Conservation (phyloP, 2,888 invertebrate species). For the Tenodera sinensis region DNA sequence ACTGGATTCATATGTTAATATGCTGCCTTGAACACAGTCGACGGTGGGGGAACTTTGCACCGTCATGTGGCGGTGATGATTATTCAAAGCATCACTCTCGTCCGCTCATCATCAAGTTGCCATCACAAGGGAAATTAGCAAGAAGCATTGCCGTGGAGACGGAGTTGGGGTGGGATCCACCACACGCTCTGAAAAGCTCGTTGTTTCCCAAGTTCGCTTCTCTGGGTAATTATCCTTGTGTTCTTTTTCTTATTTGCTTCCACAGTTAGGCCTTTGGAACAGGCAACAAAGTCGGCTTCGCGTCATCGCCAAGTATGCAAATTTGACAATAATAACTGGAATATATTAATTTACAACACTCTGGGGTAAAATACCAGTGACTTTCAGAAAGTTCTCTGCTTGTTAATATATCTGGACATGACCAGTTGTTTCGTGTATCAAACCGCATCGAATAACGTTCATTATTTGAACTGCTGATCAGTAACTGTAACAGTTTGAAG, state of each 20-base stretch:
- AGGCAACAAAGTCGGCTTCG: background rate
- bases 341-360: background rate
- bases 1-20: conserved; percentile 32
- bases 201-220: background rate
- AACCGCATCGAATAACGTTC: too few relatives aligned
- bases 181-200: background rate
- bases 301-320: background rate
- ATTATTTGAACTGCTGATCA: too few relatives aligned
- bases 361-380: background rate
- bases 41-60: background rate
- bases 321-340: background rate
- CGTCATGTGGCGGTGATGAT: conserved; percentile 13
- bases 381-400: too few relatives aligned
- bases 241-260: background rate
- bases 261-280: background rate
- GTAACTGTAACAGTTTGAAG: too few relatives aligned
- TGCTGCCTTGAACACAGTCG: background rate
- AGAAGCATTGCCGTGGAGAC: background rate
- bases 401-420: too few relatives aligned
- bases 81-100: conserved; percentile 24
- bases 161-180: background rate
- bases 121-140: conserved; percentile 24
- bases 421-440: too few relatives aligned
- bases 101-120: conserved; percentile 12
- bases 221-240: background rate